Evolutionary conservation across 2,888 invertebrate genomes (phyloP), one percentile per base, ranked within the genome.

Genomic region (Dryobota labecula): DNA sequence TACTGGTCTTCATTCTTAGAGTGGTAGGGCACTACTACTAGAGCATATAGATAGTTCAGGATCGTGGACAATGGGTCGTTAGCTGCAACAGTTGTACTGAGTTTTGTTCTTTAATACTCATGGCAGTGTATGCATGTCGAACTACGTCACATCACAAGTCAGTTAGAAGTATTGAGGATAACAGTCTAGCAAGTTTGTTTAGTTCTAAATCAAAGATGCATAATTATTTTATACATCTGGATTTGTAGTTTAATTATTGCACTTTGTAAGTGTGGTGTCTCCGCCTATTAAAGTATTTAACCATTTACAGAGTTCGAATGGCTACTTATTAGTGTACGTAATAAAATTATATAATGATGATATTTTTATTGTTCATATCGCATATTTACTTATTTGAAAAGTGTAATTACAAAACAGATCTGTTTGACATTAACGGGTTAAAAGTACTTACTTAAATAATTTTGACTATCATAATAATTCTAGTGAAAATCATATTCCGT

Each of bases 251-350:
- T 95, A 93, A 95, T 94, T 94, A 85, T 90, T 92, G 94, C 95
- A 95, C 95, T 95, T 94, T 93, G 91, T 94, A 95, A 94, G 94
- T 95, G 94, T 95, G 92, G 92, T 92, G 91, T 95, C 94, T 96
- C 96, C 96, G 96, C 96, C 96, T 96, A 96, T 96, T 95, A 95
- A 93, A 88, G 91, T 94, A 93, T 94, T 93, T 95, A 94, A 94
- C 94, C 94, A 94, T 94, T 85, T 93, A 91, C 92, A 93, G 90
- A 90, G 92, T 92, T 93, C 87, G 90, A 92, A 94, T 95, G 94
- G 94, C 92, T 94, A 95, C 93, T 92, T 93, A 91, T 93, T 94
- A 95, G 94, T 91, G 93, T 95, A 94, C 92, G 94, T 94, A 92
- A 92, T 93, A 91, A 92, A 93, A 92, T 90, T 91, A 90, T 92